phyloP scores from a whole-genome alignment of 2,888 invertebrate genomes.

The Papilio demoleus region DNA sequence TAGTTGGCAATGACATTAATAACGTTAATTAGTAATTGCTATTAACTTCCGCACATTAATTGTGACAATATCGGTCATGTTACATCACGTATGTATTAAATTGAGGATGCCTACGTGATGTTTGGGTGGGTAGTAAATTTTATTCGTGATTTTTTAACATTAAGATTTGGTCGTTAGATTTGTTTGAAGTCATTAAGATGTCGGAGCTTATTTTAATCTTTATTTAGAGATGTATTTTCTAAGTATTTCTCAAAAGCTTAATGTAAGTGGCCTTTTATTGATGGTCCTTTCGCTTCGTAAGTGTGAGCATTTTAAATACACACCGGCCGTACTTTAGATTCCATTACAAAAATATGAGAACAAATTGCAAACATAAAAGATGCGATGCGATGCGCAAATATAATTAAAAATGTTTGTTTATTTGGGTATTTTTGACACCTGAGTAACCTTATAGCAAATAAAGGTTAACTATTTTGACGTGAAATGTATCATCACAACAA shows the following conservation, averaged over 20 bases:
- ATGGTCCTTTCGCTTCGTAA: not conserved
- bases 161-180: not conserved
- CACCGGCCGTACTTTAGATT: too few relatives aligned
- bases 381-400: too few relatives aligned
- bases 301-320: not conserved
- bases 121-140: constrained; percentile 8
- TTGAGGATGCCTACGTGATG: not conserved
- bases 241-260: not conserved
- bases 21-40: constrained; percentile 22
- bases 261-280: not conserved
- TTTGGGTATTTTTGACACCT: too few relatives aligned
- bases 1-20: constrained; percentile 33
- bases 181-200: not conserved
- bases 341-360: too few relatives aligned
- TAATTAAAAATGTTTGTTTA: too few relatives aligned
- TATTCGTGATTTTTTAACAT: not conserved
- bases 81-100: constrained; percentile 12
- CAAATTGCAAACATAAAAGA: too few relatives aligned
- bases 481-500: too few relatives aligned
- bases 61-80: constrained; percentile 22
- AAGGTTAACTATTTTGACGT: too few relatives aligned
- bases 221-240: not conserved
- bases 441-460: too few relatives aligned
- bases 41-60: constrained; percentile 32
- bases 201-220: not conserved